A percentile compares a stretch with the other conserved stretches of the same genome.
Conservation (phyloP, 2,888 invertebrate genomes). For the Drosophila niveifrons region DNA sequence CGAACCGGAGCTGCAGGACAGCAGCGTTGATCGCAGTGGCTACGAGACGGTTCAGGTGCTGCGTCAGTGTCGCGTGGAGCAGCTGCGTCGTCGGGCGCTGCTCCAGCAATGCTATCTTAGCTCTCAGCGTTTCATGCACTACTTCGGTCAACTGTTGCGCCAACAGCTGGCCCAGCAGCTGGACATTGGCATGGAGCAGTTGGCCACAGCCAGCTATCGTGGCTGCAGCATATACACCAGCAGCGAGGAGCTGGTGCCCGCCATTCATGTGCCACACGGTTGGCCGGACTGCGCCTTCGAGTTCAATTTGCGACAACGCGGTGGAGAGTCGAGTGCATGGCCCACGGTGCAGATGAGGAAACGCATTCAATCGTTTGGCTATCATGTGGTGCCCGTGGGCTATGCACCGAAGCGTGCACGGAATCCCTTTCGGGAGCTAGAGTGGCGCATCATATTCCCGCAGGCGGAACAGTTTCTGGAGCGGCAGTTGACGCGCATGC, state of each 20-base stretch:
- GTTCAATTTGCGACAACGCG: constrained; percentile 89
- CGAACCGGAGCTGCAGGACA: constrained; percentile 3
- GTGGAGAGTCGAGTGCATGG: constrained; percentile 85
- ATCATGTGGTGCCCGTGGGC: constrained; percentile 90
- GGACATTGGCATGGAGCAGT: constrained; percentile 87
- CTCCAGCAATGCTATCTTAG: constrained; percentile 86
- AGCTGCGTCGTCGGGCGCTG: constrained; percentile 60
- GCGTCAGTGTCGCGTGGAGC: constrained; percentile 71
- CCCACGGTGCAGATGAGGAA: constrained; percentile 89
- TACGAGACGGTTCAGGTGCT: constrained; percentile 75
- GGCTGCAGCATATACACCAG: constrained; percentile 89
- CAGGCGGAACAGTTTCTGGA: constrained; percentile 91
- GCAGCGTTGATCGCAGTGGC: constrained; percentile 46
- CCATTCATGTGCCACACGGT: constrained; percentile 86
- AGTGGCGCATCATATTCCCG: constrained; percentile 93
- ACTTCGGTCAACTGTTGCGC: constrained; percentile 89
- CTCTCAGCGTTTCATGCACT: constrained; percentile 89
- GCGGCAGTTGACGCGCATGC: constrained; percentile 89
- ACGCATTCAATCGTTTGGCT: constrained; percentile 89
- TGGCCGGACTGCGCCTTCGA: constrained; percentile 91
- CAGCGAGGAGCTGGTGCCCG: constrained; percentile 90
- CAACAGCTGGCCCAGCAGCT: constrained; percentile 87
- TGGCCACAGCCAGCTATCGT: constrained; percentile 87
- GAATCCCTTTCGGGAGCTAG: constrained; percentile 88
- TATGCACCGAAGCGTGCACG: constrained; percentile 88